Percentiles rank a stretch among this genome's conserved stretches.
phyloP scores from a whole-genome alignment of 1,140 invertebrate genomes.

The Monochamus saltuarius region DNA sequence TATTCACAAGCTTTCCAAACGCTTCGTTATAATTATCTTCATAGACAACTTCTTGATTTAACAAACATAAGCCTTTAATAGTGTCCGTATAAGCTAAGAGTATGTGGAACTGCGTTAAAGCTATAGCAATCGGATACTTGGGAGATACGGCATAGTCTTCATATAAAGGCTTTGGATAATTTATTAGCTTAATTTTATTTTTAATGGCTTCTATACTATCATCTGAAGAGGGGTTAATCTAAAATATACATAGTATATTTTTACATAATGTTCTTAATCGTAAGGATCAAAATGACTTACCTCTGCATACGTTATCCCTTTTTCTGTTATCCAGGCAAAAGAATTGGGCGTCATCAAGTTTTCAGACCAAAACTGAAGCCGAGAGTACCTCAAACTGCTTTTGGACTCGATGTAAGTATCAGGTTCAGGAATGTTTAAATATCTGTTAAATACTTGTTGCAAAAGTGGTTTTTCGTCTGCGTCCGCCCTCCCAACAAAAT shows the following conservation, averaged over 20 bases:
- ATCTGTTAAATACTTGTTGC: constrained; percentile 79
- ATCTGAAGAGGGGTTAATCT: constrained; percentile 24
- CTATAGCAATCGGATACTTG: constrained; percentile 71
- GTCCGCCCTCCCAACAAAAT: constrained; percentile 76
- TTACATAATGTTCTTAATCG: neutral
- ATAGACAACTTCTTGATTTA: constrained; percentile 86
- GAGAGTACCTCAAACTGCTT: constrained; percentile 75
- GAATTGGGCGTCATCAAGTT: constrained; percentile 66
- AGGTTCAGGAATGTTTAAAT: constrained; percentile 73
- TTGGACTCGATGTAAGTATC: constrained; percentile 73
- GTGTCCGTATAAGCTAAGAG: constrained; percentile 81
- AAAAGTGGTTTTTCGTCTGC: constrained; percentile 78
- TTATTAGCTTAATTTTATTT: constrained; percentile 29
- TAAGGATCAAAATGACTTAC: constrained; percentile 48
- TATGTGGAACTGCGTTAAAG: constrained; percentile 89
- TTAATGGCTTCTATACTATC: constrained; percentile 31
- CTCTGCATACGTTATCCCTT: constrained; percentile 69
- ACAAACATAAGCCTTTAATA: constrained; percentile 79
- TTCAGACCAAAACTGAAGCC: constrained; percentile 77
- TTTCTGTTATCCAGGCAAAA: constrained; percentile 86
- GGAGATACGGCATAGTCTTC: constrained; percentile 44
- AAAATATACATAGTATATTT: constrained; percentile 46
- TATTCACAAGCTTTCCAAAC: constrained; percentile 77
- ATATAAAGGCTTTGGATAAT: constrained; percentile 45
- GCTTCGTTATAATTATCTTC: constrained; percentile 82